Evolutionary conservation across 2,888 invertebrate genomes (phyloP).

Genomic region (Eupithecia centaureata): DNA sequence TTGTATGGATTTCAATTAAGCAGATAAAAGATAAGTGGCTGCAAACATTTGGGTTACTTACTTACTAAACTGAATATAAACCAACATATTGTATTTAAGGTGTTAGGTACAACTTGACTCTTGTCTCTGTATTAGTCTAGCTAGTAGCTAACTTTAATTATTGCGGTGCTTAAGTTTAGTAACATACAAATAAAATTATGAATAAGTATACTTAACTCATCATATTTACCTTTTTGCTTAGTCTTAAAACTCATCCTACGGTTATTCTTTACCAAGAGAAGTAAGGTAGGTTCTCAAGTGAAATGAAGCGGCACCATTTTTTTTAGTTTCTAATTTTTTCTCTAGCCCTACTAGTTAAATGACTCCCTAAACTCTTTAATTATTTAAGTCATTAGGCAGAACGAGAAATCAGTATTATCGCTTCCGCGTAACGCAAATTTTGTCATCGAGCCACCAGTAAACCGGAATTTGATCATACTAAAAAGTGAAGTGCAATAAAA

Average conservation of each 20-base stretch:
- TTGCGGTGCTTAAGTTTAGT: neutral
- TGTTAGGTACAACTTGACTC: neutral
- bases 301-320: neutral
- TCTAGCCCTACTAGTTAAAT: neutral
- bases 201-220: neutral
- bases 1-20: constrained; percentile 80
- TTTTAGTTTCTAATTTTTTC: neutral
- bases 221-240: neutral
- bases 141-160: neutral
- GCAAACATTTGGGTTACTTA: constrained; percentile 20
- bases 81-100: neutral
- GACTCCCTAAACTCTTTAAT: neutral
- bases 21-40: constrained; percentile 70
- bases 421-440: constrained; percentile 26
- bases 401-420: neutral
- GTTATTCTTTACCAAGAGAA: neutral
- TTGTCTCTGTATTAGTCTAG: neutral
- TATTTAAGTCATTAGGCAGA: neutral
- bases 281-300: neutral
- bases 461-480: constrained; percentile 63
- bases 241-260: neutral
- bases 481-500: constrained; percentile 74
- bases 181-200: neutral
- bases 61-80: neutral
- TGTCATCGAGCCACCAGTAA: constrained; percentile 43